Evolutionary conservation across 2,888 invertebrate species (phyloP).

Genomic region (Chrysomela aeneicollis): DNA sequence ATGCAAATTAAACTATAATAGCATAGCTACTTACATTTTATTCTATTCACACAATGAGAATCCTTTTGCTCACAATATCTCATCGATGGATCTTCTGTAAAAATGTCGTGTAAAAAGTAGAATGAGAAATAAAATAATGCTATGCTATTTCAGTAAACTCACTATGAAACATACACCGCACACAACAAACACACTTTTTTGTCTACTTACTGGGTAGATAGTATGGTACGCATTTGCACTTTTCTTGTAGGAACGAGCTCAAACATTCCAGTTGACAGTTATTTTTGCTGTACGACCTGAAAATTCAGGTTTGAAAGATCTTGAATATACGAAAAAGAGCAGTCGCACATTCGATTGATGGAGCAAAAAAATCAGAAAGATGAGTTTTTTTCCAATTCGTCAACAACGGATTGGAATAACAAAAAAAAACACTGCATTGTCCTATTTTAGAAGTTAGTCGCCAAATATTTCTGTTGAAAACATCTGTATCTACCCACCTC

Average conservation of each 20-base stretch:
- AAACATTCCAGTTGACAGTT: conserved; percentile 65
- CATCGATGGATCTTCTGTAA: conserved; percentile 29
- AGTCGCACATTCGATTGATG: too few relatives aligned
- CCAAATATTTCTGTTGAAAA: background rate
- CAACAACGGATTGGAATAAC: too few relatives aligned
- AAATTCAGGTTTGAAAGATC: conserved; percentile 24
- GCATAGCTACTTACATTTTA: conserved; percentile 23
- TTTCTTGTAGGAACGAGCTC: conserved; percentile 71
- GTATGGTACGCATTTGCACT: conserved; percentile 73
- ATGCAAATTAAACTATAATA: too few relatives aligned
- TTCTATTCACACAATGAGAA: conserved; percentile 20
- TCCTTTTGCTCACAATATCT: conserved; percentile 29
- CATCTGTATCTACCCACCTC: too few relatives aligned
- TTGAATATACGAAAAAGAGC: background rate
- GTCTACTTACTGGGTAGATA: conserved; percentile 73
- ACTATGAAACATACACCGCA: background rate
- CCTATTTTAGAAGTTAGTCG: too few relatives aligned
- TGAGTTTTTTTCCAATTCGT: too few relatives aligned
- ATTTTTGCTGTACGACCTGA: conserved; percentile 41
- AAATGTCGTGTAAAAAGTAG: too few relatives aligned
- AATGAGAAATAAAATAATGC: too few relatives aligned
- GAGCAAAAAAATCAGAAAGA: too few relatives aligned
- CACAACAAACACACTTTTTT: background rate
- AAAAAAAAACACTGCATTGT: too few relatives aligned
- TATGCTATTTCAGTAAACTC: too few relatives aligned